Evolutionary conservation across 2,888 invertebrate genomes (phyloP).

Genomic region (Microplitis deprimator): DNA sequence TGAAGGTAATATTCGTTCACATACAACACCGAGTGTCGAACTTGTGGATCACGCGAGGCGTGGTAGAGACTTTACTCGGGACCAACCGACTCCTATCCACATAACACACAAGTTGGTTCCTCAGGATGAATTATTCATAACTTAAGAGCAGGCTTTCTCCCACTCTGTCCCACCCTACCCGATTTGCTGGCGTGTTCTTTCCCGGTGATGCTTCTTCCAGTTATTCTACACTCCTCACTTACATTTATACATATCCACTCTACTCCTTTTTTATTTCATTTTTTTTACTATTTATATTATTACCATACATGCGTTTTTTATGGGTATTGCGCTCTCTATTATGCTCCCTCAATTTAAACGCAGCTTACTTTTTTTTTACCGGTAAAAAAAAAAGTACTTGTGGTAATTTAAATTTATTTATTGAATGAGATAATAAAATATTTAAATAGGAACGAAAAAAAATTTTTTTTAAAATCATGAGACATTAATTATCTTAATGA

Average conservation of each 20-base stretch:
- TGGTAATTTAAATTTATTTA: not conserved
- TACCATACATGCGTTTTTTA: constrained; percentile 43
- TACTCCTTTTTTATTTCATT: constrained; percentile 20
- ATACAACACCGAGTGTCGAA: constrained; percentile 47
- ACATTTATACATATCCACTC: constrained; percentile 34
- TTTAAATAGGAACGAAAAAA: too few species aligned
- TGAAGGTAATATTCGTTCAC: constrained; percentile 47
- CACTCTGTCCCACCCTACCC: constrained; percentile 41
- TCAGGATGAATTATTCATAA: constrained; percentile 67
- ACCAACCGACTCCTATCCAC: constrained; percentile 56
- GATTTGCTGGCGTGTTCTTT: constrained; percentile 43
- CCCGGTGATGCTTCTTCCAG: constrained; percentile 37
- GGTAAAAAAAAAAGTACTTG: too few species aligned
- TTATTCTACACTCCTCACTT: constrained; percentile 50
- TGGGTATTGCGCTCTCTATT: constrained; percentile 50
- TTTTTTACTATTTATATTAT: constrained; percentile 22
- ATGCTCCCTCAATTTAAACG: constrained; percentile 37
- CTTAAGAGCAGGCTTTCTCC: constrained; percentile 38
- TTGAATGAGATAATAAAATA: not conserved
- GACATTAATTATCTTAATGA: too few species aligned
- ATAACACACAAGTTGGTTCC: constrained; percentile 47
- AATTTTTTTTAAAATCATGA: too few species aligned
- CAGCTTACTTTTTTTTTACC: not conserved
- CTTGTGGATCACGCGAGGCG: constrained; percentile 60
- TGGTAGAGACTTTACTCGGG: constrained; percentile 53